Conservation (phyloP, 2,888 invertebrate genomes). For the Stomorhina lunata region DNA sequence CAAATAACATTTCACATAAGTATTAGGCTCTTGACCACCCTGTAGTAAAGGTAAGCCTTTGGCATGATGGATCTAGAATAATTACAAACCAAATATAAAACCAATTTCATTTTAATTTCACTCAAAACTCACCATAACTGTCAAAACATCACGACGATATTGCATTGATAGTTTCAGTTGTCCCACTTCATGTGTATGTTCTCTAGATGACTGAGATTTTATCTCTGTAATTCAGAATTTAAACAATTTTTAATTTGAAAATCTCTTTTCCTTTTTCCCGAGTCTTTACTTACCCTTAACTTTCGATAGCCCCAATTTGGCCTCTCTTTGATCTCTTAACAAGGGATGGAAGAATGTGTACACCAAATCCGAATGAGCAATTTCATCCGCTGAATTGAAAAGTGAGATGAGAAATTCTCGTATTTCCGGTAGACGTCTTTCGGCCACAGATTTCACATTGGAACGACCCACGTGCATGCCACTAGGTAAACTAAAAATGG, state of each 20-base stretch:
- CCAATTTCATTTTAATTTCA: neutral
- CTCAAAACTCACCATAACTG: constrained; percentile 84
- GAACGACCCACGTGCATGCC: constrained; percentile 94
- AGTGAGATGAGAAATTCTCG: constrained; percentile 92
- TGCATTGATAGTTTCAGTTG: constrained; percentile 89
- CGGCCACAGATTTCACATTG: constrained; percentile 96
- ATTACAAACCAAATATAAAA: neutral
- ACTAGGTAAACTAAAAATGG: constrained; percentile 82
- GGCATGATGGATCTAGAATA: constrained; percentile 86
- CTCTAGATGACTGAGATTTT: constrained; percentile 75
- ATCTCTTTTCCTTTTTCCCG: neutral
- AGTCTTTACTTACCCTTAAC: constrained; percentile 83
- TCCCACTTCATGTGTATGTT: constrained; percentile 82
- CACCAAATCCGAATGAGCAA: constrained; percentile 96
- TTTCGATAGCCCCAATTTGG: constrained; percentile 88
- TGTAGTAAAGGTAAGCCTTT: constrained; percentile 90
- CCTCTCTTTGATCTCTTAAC: constrained; percentile 95
- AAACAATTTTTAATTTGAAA: neutral
- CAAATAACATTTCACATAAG: constrained; percentile 94
- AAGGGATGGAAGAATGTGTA: constrained; percentile 99
- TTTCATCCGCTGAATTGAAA: constrained; percentile 93
- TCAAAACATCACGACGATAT: constrained; percentile 87
- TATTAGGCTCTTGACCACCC: constrained; percentile 91
- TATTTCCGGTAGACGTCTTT: constrained; percentile 93
- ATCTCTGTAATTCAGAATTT: constrained; percentile 70